Conservation (phyloP, 2,113 vertebrate species). For the Gopherus evgoodei region DNA sequence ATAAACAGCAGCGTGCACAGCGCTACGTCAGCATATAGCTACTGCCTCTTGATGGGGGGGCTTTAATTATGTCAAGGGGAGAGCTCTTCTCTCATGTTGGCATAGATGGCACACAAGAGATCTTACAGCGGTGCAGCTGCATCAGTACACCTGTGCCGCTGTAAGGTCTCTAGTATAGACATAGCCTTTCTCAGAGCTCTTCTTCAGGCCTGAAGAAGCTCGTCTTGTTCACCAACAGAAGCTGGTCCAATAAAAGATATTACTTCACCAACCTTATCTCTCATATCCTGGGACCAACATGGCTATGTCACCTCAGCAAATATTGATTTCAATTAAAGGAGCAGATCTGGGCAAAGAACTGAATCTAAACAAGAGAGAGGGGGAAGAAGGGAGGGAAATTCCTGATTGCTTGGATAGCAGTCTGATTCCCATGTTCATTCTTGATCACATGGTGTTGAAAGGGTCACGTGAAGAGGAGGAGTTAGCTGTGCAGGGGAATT, state of each 20-base stretch:
- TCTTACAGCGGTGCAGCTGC: too few species aligned
- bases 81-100: too few species aligned
- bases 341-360: neutral
- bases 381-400: neutral
- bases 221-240: neutral
- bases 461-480: constrained; percentile 34
- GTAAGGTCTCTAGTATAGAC: too few species aligned
- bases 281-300: neutral
- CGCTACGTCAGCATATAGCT: too few species aligned
- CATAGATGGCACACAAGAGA: too few species aligned
- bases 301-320: neutral
- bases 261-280: too few species aligned
- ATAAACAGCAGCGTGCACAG: too few species aligned
- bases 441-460: neutral
- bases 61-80: too few species aligned
- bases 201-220: neutral
- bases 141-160: too few species aligned
- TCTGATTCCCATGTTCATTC: neutral
- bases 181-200: neutral
- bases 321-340: neutral
- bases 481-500: neutral
- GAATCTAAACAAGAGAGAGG: neutral
- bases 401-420: neutral
- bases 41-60: too few species aligned
- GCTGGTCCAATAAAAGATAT: neutral